Conservation (phyloP, 2,113 vertebrate genomes). For the Labeo catla region DNA sequence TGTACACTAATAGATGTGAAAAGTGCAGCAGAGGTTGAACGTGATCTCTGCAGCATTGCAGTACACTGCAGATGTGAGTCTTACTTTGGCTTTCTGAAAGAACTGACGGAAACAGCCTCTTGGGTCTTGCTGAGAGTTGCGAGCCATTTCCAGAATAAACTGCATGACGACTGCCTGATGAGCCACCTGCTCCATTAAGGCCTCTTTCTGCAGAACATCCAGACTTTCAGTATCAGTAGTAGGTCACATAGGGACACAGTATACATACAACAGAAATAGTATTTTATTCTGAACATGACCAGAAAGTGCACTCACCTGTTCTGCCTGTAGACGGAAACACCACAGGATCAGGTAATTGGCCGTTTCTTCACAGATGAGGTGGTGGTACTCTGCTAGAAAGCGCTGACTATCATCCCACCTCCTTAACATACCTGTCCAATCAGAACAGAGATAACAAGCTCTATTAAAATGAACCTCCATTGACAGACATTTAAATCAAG, state of each 20-base stretch:
- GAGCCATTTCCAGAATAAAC: conserved; percentile 97
- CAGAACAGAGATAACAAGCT: neutral
- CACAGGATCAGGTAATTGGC: conserved; percentile 91
- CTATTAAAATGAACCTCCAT: neutral
- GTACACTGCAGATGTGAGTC: conserved; percentile 46
- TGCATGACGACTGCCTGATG: conserved; percentile 97
- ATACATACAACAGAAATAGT: neutral
- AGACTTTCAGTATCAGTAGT: neutral
- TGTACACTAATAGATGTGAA: conserved; percentile 5
- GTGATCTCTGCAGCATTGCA: neutral
- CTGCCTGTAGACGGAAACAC: conserved; percentile 93
- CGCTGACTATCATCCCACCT: conserved; percentile 98
- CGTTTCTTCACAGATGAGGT: conserved; percentile 95
- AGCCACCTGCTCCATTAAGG: conserved; percentile 96
- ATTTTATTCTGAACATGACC: neutral
- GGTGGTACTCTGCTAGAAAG: conserved; percentile 89
- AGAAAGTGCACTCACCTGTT: conserved; percentile 80
- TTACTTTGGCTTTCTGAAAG: conserved; percentile 98
- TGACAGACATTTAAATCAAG: neutral
- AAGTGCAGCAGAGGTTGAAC: neutral
- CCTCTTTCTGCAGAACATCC: conserved; percentile 84
- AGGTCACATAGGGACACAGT: neutral
- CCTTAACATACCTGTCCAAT: conserved; percentile 87
- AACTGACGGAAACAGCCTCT: conserved; percentile 95
- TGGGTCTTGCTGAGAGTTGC: conserved; percentile 89